Base-by-base conservation (phyloP, 2,797 vertebrate species). In the Clarias fuscus region DNA sequence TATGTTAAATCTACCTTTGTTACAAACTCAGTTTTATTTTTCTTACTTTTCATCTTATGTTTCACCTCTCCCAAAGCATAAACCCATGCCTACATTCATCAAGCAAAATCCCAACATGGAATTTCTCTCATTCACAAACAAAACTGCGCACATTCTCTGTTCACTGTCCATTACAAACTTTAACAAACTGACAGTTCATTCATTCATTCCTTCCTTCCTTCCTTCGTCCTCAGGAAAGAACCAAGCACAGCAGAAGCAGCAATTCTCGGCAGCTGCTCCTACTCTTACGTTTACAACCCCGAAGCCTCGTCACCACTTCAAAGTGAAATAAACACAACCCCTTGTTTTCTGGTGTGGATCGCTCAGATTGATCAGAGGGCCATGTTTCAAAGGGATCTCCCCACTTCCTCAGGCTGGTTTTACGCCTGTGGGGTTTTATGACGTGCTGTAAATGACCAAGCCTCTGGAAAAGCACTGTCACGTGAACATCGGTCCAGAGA, bases 281-380 rank as follows among this genome's bases (percentile, higher is more conserved):
- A 58, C n/a, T 62, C 43, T 48, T 33, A 56, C 73, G 85, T 91
- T 93, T 92, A 93, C 90, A 87, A 82, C 90, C 67, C 56, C 64
- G 33, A 83, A 14, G 93, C 76, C 83, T 88, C 78, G 13, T 88
- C 84, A 43, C 33, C 24, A 88, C 93, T 90, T 95, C 92, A 95
- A 93, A 93, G 89, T 22, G 48, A 80, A 80, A 86, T 84, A 89
- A 90, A 94, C 87, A 84, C 86, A 27, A 40, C 62, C 56, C 81
- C 85, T 90, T 82, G 89, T 93, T 92, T 56, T 56, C 92, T 91
- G 86, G 91, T 78, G 87, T 82, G 90, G 89, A 93, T 93, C 91
- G 86, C 91, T 89, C 85, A 27, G 89, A 89, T 61, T 89, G 92
- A 92, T 92, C 91, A 92, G 93, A 94, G 94, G 91, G 88, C 40